Percentiles rank a stretch among this genome's conserved stretches.
phyloP scores from a whole-genome alignment of 2,113 vertebrate species.

The Bothrops jararaca region DNA sequence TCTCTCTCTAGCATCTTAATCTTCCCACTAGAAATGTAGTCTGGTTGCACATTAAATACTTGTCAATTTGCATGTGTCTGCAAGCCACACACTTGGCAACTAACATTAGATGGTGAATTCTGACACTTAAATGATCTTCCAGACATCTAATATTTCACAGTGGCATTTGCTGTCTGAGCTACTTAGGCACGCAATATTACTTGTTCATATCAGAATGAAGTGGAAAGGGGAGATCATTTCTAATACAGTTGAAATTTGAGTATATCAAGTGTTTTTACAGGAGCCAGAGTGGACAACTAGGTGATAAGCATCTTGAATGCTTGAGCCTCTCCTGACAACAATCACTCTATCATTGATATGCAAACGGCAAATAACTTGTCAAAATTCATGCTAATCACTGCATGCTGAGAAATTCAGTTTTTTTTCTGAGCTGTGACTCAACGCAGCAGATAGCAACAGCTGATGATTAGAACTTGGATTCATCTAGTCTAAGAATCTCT shows the following conservation, averaged over 20 bases:
- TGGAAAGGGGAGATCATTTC: slow-evolving; percentile 7
- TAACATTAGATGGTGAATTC: slow-evolving; percentile 47
- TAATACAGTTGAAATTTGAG: slow-evolving; percentile 23
- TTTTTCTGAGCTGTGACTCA: slow-evolving; percentile 55
- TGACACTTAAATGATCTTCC: slow-evolving; percentile 47
- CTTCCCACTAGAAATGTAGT: slow-evolving; percentile 55
- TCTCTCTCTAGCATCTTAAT: slow-evolving; percentile 53
- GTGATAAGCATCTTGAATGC: slow-evolving; percentile 42
- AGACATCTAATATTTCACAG: slow-evolving; percentile 21
- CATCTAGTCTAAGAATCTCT: slow-evolving; percentile 28
- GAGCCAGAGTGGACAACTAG: slow-evolving; percentile 45
- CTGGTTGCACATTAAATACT: slow-evolving; percentile 61
- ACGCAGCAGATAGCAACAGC: slow-evolving; percentile 36
- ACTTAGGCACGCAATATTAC: slow-evolving; percentile 17
- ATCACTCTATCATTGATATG: slow-evolving; percentile 64
- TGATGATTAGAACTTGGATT: slow-evolving; percentile 33
- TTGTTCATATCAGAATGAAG: not conserved
- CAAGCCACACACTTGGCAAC: slow-evolving; percentile 43
- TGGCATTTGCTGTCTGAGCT: slow-evolving; percentile 5
- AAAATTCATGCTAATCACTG: slow-evolving; percentile 71
- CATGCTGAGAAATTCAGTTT: slow-evolving; percentile 65
- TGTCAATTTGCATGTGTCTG: slow-evolving; percentile 62
- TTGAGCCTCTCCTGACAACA: slow-evolving; percentile 55
- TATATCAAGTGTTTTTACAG: slow-evolving; percentile 47
- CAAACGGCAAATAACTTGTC: slow-evolving; percentile 65